Conservation (phyloP, 2,797 vertebrate genomes). For the Acrossocheilus wenchowensis region DNA sequence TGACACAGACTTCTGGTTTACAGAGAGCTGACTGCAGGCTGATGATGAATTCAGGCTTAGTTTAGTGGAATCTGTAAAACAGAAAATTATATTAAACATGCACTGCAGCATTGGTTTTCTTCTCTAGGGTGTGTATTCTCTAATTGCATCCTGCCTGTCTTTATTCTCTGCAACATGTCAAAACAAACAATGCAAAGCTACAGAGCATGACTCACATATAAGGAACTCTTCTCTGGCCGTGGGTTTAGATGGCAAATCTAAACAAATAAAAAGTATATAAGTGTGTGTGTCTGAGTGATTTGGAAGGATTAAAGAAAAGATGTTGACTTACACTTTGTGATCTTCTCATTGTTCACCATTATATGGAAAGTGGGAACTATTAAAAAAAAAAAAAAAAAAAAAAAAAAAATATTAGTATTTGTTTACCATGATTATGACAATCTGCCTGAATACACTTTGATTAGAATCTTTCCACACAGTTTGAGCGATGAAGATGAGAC, state of each 20-base stretch:
- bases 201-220: not conserved
- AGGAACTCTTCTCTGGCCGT: slow-evolving; percentile 14
- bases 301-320: not conserved
- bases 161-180: too few species aligned
- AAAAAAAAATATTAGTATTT: not conserved
- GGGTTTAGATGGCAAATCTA: not conserved
- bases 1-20: not conserved
- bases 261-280: not conserved
- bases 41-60: not conserved
- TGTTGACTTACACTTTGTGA: not conserved
- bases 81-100: not conserved
- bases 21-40: not conserved
- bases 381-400: not conserved
- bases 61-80: not conserved
- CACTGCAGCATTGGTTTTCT: not conserved
- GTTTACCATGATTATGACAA: not conserved
- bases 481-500: too few species aligned
- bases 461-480: too few species aligned
- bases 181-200: not conserved
- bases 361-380: not conserved
- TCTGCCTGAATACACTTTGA: not conserved
- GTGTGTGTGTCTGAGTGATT: not conserved
- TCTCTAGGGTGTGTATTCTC: not conserved
- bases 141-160: not conserved
- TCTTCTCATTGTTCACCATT: not conserved